Evolutionary conservation across 2,888 invertebrate genomes (phyloP).

Genomic region (Chrysina gloriosa): DNA sequence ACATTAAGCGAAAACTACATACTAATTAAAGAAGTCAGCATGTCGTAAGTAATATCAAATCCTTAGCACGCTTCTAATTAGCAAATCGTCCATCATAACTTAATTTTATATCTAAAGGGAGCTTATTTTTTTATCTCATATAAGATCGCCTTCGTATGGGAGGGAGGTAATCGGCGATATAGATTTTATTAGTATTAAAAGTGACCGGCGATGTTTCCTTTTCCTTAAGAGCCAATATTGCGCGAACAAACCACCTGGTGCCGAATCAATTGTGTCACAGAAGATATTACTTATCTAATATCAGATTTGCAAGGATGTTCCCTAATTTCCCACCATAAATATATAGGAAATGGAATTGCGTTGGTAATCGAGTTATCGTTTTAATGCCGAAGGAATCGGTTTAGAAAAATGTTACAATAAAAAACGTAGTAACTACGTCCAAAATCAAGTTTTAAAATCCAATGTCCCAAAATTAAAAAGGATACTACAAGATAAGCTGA

Average conservation of each 20-base stretch:
- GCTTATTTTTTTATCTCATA: background rate
- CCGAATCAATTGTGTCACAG: background rate
- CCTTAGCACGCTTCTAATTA: background rate
- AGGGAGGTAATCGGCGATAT: background rate
- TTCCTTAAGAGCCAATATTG: background rate
- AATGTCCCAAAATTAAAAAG: no score
- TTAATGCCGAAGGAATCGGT: no score
- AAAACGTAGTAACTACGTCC: no score
- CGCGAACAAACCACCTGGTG: background rate
- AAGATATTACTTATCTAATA: conserved; percentile 1
- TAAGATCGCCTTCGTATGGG: background rate
- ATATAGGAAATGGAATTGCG: background rate
- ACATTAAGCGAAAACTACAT: background rate
- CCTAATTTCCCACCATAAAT: background rate
- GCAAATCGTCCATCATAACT: background rate
- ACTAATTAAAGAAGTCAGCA: background rate
- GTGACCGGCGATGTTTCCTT: background rate
- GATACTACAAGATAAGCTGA: no score
- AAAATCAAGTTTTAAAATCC: no score
- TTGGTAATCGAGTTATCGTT: no score
- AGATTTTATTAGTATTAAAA: background rate
- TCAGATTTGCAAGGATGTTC: background rate
- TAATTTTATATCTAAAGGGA: background rate
- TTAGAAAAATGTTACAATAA: no score
- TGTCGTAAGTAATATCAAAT: background rate